Base-by-base conservation (phyloP, 1,140 invertebrate genomes). In the Reticulitermes speratus region DNA sequence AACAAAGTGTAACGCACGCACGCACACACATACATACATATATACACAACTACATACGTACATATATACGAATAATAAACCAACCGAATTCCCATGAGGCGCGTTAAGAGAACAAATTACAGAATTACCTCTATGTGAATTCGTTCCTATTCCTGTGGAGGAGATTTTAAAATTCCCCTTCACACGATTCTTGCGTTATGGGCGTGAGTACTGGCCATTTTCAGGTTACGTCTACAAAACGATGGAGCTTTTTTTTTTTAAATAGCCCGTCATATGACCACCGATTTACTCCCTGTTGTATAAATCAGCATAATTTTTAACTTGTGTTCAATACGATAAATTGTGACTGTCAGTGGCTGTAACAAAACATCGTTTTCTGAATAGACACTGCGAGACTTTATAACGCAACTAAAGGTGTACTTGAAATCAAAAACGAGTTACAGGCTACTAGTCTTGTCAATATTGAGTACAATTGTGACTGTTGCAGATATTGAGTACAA, bases 1-100 rank as follows among this genome's bases (percentile, higher is more conserved):
- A 75, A 75, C n/a, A 75, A 25, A 30, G 65, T n/a, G n/a, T 75
- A 30, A 75, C n/a, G n/a, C 65, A 38, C 38, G 38, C 38, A 38
- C 38, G 38, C 38, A 38, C 38, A 5, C 38, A 38, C 38, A 5
- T 2, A 38, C 38, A 38, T 38, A 38, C 38, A 38, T 38, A 38
- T 38, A 38, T 38, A 38, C 38, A 38, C 38, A 38, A 38, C 38
- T 38, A 38, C 38, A 38, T 5, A 38, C 38, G 38, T 5, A 75
- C 65, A 75, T 75, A 69, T 69, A 75, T 75, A 8, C 8, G 65
- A n/a, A 75, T 75, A 75, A 75, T 75, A 75, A 75, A 75, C 25
- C 65, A 75, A 75, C 65, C 65, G n/a, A 30, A 75, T n/a, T 75
- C 65, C n/a, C 65, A 30, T 30, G 65, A 75, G 65, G 7, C n/a